Conservation (phyloP, 2,888 invertebrate species). For the Rotaria sp. region DNA sequence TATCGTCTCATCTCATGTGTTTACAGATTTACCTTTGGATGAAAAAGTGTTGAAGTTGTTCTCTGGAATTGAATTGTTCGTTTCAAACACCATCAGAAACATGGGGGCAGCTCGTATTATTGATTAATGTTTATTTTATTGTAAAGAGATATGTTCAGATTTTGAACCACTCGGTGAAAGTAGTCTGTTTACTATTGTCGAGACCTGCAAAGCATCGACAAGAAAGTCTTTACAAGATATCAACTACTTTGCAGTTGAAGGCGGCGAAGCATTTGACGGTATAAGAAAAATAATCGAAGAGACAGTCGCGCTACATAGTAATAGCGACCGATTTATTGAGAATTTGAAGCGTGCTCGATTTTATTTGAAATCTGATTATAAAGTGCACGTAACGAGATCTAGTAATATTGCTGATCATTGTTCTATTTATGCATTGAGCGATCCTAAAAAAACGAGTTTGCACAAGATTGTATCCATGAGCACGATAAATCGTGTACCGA, state of each 20-base stretch:
- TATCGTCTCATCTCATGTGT: not conserved
- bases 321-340: not conserved
- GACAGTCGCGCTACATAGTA: too few species aligned
- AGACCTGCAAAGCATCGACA: not conserved
- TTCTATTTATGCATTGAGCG: too few species aligned
- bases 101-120: too few species aligned
- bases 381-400: not conserved
- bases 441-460: too few species aligned
- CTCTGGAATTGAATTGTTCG: not conserved
- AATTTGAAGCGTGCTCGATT: not conserved
- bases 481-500: not conserved
- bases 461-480: too few species aligned
- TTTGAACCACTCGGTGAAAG: not conserved
- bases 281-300: too few species aligned
- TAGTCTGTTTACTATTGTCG: too few species aligned
- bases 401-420: too few species aligned
- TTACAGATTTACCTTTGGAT: not conserved
- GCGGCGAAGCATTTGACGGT: not conserved
- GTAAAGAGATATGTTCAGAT: not conserved
- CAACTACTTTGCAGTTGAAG: not conserved
- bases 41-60: not conserved
- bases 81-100: not conserved
- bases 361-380: conserved; percentile 6
- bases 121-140: too few species aligned
- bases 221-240: not conserved